Percentiles rank a stretch among this genome's conserved stretches.
phyloP scores from a whole-genome alignment of 2,888 invertebrate species.

The Philaethria dido region DNA sequence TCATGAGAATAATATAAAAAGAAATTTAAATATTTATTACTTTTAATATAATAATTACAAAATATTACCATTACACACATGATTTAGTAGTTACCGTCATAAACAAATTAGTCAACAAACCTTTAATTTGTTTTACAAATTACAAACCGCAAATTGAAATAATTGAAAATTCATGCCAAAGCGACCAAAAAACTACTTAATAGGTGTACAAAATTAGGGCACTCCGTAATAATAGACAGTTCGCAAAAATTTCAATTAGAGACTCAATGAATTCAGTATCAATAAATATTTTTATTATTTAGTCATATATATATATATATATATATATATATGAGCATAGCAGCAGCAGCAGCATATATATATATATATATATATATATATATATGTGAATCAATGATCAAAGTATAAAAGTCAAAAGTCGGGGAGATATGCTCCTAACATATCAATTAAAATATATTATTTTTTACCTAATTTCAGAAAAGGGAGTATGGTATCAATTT shows the following conservation, averaged over 20 bases:
- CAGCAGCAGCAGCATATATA: too few relatives aligned
- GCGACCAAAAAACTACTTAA: slow-evolving; percentile 32
- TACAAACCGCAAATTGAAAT: slow-evolving; percentile 28
- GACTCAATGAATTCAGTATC: slow-evolving; percentile 25
- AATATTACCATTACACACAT: background rate
- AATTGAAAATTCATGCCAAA: slow-evolving; percentile 27
- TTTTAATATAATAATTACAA: background rate
- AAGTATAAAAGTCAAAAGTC: too few relatives aligned
- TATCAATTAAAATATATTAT: too few relatives aligned
- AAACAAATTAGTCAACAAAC: slow-evolving; percentile 15
- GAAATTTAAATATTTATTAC: background rate
- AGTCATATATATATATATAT: background rate
- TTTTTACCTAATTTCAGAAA: too few relatives aligned
- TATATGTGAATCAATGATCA: too few relatives aligned
- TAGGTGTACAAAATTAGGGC: slow-evolving; percentile 35
- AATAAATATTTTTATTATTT: slow-evolving; percentile 19
- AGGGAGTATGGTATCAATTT: too few relatives aligned
- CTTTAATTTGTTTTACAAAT: slow-evolving; percentile 23
- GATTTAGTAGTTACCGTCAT: background rate
- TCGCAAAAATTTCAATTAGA: slow-evolving; percentile 38
- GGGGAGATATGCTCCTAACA: too few relatives aligned
- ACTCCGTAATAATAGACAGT: slow-evolving; percentile 35
- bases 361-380: background rate
- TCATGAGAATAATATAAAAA: too few relatives aligned
- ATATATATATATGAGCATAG: background rate